These are phyloP conservation scores for Triplophysa rosa DNA, from an alignment of 2,113 vertebrate genomes.

Conservation along the genomic window DNA sequence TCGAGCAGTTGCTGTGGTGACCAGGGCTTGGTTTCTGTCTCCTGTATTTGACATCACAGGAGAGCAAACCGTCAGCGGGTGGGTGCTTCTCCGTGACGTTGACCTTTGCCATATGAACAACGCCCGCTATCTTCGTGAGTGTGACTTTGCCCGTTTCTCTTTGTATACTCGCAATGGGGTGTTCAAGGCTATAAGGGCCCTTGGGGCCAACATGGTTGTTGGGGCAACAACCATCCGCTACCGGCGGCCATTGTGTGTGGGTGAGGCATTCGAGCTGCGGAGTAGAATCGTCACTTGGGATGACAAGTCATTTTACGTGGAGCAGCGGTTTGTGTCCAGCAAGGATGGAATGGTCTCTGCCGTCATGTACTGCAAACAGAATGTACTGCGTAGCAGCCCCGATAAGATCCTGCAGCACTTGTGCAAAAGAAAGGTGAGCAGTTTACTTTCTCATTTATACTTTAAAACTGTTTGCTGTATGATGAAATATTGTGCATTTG, in stretches of 20 bases:
- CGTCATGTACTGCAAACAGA: slow-evolving; percentile 81
- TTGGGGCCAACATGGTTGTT: slow-evolving; percentile 72
- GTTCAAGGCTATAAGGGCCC: slow-evolving; percentile 72
- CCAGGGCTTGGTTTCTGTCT: slow-evolving; percentile 76
- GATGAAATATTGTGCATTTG: no score
- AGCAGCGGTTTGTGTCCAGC: slow-evolving; percentile 82
- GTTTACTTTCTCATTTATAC: slow-evolving; percentile 49
- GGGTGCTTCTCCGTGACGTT: slow-evolving; percentile 79
- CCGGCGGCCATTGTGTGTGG: slow-evolving; percentile 76
- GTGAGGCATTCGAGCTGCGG: slow-evolving; percentile 77
- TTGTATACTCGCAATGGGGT: slow-evolving; percentile 81
- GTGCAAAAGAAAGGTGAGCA: slow-evolving; percentile 76
- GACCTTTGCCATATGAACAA: slow-evolving; percentile 94
- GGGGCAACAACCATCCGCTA: slow-evolving; percentile 83
- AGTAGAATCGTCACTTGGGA: slow-evolving; percentile 83
- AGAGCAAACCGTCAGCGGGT: slow-evolving; percentile 72
- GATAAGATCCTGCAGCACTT: slow-evolving; percentile 79
- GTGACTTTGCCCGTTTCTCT: slow-evolving; percentile 84
- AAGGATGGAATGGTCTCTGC: slow-evolving; percentile 80
- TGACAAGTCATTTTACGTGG: slow-evolving; percentile 81
- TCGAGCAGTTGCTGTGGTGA: slow-evolving; percentile 60
- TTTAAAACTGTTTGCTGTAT: neutral
- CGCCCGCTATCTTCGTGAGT: slow-evolving; percentile 86
- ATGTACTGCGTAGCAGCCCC: slow-evolving; percentile 73
- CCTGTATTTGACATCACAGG: slow-evolving; percentile 77